phyloP scores from a whole-genome alignment of 2,113 vertebrate species.

The Stigmatopora nigra region DNA sequence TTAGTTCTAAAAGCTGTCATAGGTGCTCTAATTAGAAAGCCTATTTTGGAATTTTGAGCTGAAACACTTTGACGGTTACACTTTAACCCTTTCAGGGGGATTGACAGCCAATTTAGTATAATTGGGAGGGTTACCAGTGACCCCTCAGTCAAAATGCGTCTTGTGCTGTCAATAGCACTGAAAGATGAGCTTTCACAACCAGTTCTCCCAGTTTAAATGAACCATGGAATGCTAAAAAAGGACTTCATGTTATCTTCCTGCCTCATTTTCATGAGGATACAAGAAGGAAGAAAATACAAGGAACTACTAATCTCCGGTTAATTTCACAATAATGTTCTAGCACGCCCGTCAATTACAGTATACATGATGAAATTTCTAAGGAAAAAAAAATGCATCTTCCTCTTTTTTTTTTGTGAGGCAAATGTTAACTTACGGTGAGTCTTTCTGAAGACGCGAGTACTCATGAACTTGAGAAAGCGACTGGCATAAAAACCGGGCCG shows the following conservation, averaged over 20 bases:
- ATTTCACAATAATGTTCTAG: slow-evolving; percentile 1
- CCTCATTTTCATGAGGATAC: background rate
- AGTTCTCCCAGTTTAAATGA: too few relatives aligned
- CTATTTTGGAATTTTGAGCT: background rate
- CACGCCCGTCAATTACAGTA: background rate
- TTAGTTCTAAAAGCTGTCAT: background rate
- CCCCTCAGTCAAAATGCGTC: too few relatives aligned
- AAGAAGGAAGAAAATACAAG: background rate
- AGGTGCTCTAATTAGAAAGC: background rate
- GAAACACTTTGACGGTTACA: background rate
- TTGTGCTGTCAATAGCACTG: too few relatives aligned
- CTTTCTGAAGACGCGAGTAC: slow-evolving; percentile 90
- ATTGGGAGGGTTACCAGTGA: too few relatives aligned
- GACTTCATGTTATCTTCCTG: background rate
- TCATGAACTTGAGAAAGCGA: slow-evolving; percentile 98
- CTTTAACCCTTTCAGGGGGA: too few relatives aligned
- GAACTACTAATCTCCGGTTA: slow-evolving; percentile 6
- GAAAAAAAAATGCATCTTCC: slow-evolving; percentile 5
- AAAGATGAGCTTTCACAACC: too few relatives aligned
- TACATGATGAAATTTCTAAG: background rate
- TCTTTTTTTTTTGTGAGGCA: slow-evolving; percentile 35
- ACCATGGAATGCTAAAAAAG: slow-evolving; percentile 2
- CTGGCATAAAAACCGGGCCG: slow-evolving; percentile 93
- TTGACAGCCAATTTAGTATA: too few relatives aligned
- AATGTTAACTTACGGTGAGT: slow-evolving; percentile 80